phyloP scores from a whole-genome alignment of 2,888 invertebrate species.

The Drosophila cyrtoloma region DNA sequence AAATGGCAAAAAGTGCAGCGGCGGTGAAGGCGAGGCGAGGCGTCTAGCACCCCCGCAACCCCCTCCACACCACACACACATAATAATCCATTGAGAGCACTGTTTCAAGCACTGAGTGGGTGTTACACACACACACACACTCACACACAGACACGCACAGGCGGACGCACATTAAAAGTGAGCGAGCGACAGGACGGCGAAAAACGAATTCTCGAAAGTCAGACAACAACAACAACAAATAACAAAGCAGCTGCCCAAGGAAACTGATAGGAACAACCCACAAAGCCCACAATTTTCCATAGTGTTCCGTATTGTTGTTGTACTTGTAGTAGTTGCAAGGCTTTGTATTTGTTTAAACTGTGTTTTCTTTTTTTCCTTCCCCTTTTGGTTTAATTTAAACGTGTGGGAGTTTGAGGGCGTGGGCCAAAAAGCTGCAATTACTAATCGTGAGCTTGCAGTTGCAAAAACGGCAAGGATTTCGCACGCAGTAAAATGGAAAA shows the following conservation, averaged over 20 bases:
- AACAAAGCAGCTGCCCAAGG: constrained; percentile 18
- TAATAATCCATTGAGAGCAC: constrained; percentile 21
- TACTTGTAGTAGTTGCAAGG: neutral
- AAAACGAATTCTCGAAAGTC: constrained; percentile 28
- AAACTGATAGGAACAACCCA: neutral
- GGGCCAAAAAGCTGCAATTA: neutral
- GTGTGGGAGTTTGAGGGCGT: constrained; percentile 1
- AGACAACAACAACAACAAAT: constrained; percentile 30
- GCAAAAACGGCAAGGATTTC: neutral
- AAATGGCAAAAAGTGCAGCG: constrained; percentile 63
- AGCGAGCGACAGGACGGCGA: constrained; percentile 15
- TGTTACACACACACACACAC: constrained; percentile 19
- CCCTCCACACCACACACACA: constrained; percentile 1
- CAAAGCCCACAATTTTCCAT: neutral
- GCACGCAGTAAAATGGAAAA: neutral
- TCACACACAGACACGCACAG: neutral
- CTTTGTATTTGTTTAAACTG: neutral
- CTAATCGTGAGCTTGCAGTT: neutral
- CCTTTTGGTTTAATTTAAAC: neutral
- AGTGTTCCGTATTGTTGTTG: neutral
- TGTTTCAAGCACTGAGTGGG: constrained; percentile 23
- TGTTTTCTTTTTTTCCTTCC: neutral
- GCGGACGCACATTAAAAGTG: neutral
- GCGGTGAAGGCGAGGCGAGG: constrained; percentile 53
- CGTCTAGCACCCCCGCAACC: constrained; percentile 52